A percentile compares a stretch with the other conserved stretches of the same genome.
Conservation (phyloP, 2,888 invertebrate genomes). For the Boloria euphrosyne region DNA sequence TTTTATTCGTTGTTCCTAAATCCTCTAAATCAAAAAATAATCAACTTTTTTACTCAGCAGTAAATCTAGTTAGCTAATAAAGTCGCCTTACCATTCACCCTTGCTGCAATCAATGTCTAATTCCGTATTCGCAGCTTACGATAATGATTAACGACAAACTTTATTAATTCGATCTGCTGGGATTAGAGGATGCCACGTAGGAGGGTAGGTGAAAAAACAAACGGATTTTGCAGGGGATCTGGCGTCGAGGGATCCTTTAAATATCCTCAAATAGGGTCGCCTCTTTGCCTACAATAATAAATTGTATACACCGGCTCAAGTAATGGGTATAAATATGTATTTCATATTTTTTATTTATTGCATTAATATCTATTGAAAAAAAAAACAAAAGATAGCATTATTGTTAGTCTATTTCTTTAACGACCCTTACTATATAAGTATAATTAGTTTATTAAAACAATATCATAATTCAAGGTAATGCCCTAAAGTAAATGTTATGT, state of each 20-base stretch:
- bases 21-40: constrained; percentile 47
- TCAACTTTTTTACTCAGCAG: constrained; percentile 51
- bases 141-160: constrained; percentile 81
- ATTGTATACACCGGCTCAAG: too few relatives aligned
- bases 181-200: constrained; percentile 67
- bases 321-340: too few relatives aligned
- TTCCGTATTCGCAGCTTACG: constrained; percentile 75
- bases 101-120: constrained; percentile 76
- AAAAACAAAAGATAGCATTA: too few relatives aligned
- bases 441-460: too few relatives aligned
- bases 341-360: too few relatives aligned
- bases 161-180: constrained; percentile 78
- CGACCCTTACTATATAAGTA: too few relatives aligned
- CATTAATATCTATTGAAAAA: too few relatives aligned
- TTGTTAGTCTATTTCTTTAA: too few relatives aligned
- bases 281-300: constrained; percentile 22
- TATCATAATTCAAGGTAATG: too few relatives aligned
- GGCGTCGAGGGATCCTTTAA: constrained; percentile 51
- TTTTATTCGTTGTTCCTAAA: constrained; percentile 33
- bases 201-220: constrained; percentile 72
- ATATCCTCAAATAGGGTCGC: constrained; percentile 47
- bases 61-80: constrained; percentile 66
- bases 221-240: constrained; percentile 69
- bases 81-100: constrained; percentile 69
- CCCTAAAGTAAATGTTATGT: too few relatives aligned